Evolutionary conservation across 1,140 invertebrate genomes (phyloP).

Genomic region (Planococcus citri): DNA sequence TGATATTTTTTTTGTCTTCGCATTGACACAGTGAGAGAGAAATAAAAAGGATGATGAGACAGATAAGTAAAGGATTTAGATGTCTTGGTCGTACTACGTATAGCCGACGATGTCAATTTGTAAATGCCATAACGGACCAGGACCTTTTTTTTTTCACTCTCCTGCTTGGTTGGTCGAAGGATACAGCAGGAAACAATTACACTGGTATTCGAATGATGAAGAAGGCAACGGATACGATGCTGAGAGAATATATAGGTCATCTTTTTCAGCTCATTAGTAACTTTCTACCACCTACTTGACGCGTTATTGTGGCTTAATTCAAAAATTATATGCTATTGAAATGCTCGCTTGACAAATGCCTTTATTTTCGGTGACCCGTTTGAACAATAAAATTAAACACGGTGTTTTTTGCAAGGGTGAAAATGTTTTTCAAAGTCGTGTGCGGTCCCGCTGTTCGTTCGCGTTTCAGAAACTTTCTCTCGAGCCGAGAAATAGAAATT

Average conservation of each 20-base stretch:
- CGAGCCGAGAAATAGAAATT: background rate
- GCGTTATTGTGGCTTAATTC: background rate
- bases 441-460: background rate
- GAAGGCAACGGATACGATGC: background rate
- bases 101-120: no score
- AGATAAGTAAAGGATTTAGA: background rate
- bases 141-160: background rate
- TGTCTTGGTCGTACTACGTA: background rate
- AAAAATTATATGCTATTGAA: background rate
- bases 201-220: no score
- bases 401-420: background rate
- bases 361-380: background rate
- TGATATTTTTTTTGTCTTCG: no score
- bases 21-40: no score
- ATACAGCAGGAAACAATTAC: no score
- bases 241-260: background rate
- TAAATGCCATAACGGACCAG: no score
- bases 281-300: constrained; percentile 1
- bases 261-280: background rate
- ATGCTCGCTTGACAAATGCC: background rate
- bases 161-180: background rate
- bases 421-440: background rate
- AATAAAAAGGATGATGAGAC: background rate
- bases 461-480: background rate
- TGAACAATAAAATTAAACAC: background rate